Evolutionary conservation across 2,113 vertebrate genomes (phyloP).

Genomic region (Gnathonemus echidnorhynchus): DNA sequence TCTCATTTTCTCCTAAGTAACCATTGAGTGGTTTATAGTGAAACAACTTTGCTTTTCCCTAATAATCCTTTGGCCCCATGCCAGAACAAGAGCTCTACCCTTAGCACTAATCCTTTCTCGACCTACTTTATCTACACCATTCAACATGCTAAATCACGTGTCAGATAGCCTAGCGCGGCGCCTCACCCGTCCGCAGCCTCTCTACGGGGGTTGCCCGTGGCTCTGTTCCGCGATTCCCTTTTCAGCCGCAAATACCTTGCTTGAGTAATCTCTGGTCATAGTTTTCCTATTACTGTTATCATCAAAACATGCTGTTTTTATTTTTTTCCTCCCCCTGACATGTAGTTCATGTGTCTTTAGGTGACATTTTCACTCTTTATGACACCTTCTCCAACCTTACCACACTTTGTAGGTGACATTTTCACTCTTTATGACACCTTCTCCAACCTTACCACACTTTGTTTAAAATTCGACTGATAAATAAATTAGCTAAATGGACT

Average conservation of each 20-base stretch:
- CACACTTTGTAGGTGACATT: background rate
- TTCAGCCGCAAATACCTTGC: background rate
- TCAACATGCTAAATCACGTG: background rate
- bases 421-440: background rate
- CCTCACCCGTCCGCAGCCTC: background rate
- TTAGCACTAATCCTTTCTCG: background rate
- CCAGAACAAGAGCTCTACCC: background rate
- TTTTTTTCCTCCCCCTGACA: background rate
- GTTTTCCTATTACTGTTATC: background rate
- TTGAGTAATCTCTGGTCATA: background rate
- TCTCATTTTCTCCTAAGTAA: background rate
- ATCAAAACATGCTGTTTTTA: background rate
- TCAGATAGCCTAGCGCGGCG: background rate
- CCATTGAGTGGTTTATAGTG: background rate
- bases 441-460: background rate
- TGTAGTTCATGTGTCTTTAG: background rate
- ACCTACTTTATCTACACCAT: conserved; percentile 1
- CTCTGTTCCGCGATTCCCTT: background rate
- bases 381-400: background rate
- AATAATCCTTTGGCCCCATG: conserved; percentile 2
- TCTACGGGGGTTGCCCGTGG: background rate
- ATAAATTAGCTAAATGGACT: background rate
- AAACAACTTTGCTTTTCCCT: background rate
- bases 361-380: background rate
- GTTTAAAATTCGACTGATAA: background rate